A percentile compares a stretch with the other conserved stretches of the same genome.
Conservation (phyloP, 2,797 vertebrate genomes). For the Acrossocheilus fasciatus region DNA sequence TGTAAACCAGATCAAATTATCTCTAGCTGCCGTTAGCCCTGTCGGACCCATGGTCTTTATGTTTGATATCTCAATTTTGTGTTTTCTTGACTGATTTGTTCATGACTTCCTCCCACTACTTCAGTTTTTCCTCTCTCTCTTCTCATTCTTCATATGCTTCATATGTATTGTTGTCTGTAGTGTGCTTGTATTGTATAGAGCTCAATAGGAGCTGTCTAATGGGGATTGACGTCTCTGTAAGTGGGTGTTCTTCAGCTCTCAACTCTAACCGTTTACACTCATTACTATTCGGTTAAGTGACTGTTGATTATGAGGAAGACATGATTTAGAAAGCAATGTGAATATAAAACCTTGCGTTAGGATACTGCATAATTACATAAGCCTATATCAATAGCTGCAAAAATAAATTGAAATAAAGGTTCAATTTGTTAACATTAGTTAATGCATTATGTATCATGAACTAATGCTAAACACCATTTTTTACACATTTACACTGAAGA, state of each 20-base stretch:
- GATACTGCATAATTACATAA: not conserved
- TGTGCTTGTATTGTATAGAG: not conserved
- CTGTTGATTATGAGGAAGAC: not conserved
- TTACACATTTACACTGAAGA: too few species aligned
- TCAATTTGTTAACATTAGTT: not conserved
- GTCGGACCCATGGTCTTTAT: not conserved
- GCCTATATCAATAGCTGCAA: not conserved
- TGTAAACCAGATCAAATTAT: not conserved
- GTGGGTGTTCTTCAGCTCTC: slow-evolving; percentile 49
- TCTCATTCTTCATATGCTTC: not conserved
- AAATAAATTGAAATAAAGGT: not conserved
- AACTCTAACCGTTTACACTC: not conserved
- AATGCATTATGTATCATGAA: not conserved
- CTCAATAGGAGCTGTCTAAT: slow-evolving; percentile 4
- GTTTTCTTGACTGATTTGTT: not conserved
- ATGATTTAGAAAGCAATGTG: not conserved
- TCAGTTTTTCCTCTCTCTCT: slow-evolving; percentile 14
- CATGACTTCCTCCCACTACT: not conserved
- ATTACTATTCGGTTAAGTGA: not conserved
- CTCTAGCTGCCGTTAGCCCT: not conserved
- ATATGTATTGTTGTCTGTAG: not conserved
- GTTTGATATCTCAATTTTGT: not conserved
- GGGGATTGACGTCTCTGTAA: slow-evolving; percentile 35
- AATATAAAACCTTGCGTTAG: not conserved
- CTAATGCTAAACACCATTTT: too few species aligned